A percentile compares a stretch with the other conserved stretches of the same genome.
phyloP scores from a whole-genome alignment of 2,888 invertebrate genomes.

The Ophion ventricosus region DNA sequence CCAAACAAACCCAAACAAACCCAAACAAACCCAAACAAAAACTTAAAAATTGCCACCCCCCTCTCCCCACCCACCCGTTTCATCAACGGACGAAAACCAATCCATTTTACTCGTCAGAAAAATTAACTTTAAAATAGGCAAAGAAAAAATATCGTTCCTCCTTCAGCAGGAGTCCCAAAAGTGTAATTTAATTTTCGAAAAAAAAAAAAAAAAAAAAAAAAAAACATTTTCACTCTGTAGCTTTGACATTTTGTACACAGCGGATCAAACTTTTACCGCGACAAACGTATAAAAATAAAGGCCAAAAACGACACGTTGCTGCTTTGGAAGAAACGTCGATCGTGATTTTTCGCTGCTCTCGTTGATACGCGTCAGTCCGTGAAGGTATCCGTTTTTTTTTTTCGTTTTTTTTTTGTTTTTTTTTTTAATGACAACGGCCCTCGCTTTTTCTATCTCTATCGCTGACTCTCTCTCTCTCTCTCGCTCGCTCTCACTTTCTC shows the following conservation, averaged over 20 bases:
- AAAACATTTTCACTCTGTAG: slow-evolving; percentile 21
- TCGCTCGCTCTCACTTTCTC: not conserved
- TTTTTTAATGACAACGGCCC: too few relatives aligned
- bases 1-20: too few relatives aligned
- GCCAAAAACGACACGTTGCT: slow-evolving; percentile 7
- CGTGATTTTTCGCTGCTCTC: slow-evolving; percentile 27
- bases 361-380: slow-evolving; percentile 10
- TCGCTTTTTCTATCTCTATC: too few relatives aligned
- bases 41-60: too few relatives aligned
- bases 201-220: too few relatives aligned
- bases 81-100: not conserved
- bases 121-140: too few relatives aligned
- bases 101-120: too few relatives aligned
- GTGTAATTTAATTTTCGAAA: not conserved
- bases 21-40: too few relatives aligned
- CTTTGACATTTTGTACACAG: slow-evolving; percentile 17
- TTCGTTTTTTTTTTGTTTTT: slow-evolving; percentile 9
- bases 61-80: too few relatives aligned
- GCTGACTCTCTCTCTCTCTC: slow-evolving; percentile 20
- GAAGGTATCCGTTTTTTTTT: not conserved
- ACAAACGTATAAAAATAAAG: not conserved
- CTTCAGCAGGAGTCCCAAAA: not conserved
- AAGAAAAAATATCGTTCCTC: not conserved
- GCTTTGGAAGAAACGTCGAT: slow-evolving; percentile 6
- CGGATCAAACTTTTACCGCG: not conserved